These are phyloP conservation scores for Stichopus horrens DNA, from an alignment of 53 echinoderm and acorn worm genomes.

Conservation along the genomic window DNA sequence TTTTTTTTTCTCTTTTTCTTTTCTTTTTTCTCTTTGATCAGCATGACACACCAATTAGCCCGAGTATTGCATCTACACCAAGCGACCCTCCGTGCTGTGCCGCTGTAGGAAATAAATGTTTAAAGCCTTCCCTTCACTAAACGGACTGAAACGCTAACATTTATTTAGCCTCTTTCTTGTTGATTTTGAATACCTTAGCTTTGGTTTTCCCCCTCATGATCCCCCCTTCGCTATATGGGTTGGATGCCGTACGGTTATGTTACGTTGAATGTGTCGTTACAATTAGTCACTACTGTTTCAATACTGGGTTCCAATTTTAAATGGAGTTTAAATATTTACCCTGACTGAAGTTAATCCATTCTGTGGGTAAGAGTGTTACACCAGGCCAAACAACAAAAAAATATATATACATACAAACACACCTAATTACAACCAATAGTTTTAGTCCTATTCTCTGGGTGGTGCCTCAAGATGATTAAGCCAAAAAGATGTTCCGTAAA, in stretches of 20 bases:
- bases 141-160: constrained; percentile 2
- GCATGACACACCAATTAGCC: neutral
- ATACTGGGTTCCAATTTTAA: neutral
- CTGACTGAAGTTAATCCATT: neutral
- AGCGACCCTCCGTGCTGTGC: too few species aligned
- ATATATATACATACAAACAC: too few species aligned
- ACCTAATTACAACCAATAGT: too few species aligned
- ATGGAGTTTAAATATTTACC: constrained; percentile 5
- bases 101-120: neutral
- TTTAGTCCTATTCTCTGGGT: neutral
- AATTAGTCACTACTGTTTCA: neutral
- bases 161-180: constrained; percentile 11
- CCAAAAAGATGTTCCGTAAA: too few species aligned
- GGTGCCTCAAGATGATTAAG: neutral
- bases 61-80: neutral
- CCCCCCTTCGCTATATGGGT: constrained; percentile 14
- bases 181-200: neutral
- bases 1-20: too few species aligned
- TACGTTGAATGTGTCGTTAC: neutral
- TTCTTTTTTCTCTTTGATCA: too few species aligned
- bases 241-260: neutral
- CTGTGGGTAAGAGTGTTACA: neutral
- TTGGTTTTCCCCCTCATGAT: constrained; percentile 4
- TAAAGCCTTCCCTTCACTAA: constrained; percentile 1
- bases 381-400: neutral